phyloP scores from a whole-genome alignment of 2,797 vertebrate species.

The Clarias fuscus region DNA sequence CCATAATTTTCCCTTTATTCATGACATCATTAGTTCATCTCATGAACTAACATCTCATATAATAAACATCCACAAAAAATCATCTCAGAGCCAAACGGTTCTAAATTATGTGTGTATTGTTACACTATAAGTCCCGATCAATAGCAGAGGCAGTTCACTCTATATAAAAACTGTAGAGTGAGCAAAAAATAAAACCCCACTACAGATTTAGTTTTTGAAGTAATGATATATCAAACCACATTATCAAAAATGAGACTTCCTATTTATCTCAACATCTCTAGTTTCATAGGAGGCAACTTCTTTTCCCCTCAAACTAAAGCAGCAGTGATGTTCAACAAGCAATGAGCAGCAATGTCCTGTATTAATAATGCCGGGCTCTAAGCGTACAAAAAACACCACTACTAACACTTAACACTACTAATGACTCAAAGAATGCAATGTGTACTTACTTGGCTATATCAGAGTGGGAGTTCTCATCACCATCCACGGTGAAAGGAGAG shows the following conservation, averaged over 20 bases:
- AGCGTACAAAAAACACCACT: neutral
- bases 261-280: neutral
- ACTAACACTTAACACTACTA: no score
- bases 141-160: neutral
- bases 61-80: neutral
- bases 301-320: neutral
- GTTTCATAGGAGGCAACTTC: neutral
- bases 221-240: neutral
- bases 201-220: neutral
- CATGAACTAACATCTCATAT: neutral
- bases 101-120: neutral
- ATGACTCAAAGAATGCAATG: neutral
- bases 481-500: slow-evolving; percentile 97
- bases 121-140: neutral
- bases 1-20: neutral
- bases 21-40: neutral
- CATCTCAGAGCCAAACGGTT: neutral
- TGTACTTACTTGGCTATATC: slow-evolving; percentile 91
- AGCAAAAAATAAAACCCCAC: neutral
- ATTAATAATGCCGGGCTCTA: neutral
- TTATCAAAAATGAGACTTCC: neutral
- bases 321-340: neutral
- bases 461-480: slow-evolving; percentile 94
- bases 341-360: neutral
- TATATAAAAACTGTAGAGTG: neutral